Percentiles rank a stretch among this genome's conserved stretches.
These are phyloP conservation scores for Clistopyga incitator DNA, from an alignment of 2,888 invertebrate species.

Conservation along the genomic window DNA sequence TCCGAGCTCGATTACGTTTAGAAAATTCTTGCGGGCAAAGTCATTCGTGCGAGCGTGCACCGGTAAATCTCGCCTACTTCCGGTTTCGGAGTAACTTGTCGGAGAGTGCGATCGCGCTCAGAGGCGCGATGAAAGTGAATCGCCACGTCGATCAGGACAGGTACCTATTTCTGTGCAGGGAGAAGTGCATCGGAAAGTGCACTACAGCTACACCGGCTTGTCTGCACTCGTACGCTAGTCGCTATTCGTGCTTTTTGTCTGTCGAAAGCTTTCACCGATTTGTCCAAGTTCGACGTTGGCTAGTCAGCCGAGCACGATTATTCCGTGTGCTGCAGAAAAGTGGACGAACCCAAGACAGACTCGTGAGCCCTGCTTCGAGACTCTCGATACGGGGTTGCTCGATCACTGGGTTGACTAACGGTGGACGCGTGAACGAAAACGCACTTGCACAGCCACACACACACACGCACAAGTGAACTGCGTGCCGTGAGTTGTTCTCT, in stretches of 20 bases:
- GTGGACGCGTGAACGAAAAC: slow-evolving; percentile 69
- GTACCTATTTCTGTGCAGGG: slow-evolving; percentile 68
- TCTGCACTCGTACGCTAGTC: slow-evolving; percentile 29
- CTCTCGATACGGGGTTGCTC: slow-evolving; percentile 64
- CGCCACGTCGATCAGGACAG: slow-evolving; percentile 68
- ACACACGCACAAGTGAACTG: slow-evolving; percentile 28
- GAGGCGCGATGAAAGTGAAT: slow-evolving; percentile 77
- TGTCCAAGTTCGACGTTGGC: slow-evolving; percentile 15
- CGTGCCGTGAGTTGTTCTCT: slow-evolving; percentile 11
- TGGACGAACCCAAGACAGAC: slow-evolving; percentile 17
- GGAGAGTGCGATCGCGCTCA: slow-evolving; percentile 45
- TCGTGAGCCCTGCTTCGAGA: slow-evolving; percentile 51
- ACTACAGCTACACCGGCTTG: neutral
- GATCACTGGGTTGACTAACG: slow-evolving; percentile 76
- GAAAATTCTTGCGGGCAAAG: slow-evolving; percentile 32
- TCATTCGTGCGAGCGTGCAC: slow-evolving; percentile 46
- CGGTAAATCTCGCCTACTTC: slow-evolving; percentile 61
- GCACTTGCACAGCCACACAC: slow-evolving; percentile 43
- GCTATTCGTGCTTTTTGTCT: slow-evolving; percentile 67
- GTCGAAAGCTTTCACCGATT: slow-evolving; percentile 53
- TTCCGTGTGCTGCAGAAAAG: slow-evolving; percentile 3
- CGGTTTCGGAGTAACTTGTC: slow-evolving; percentile 47
- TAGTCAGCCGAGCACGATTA: slow-evolving; percentile 12
- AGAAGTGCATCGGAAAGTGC: slow-evolving; percentile 58
- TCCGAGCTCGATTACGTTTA: slow-evolving; percentile 4